Evolutionary conservation across 2,888 invertebrate genomes (phyloP).

Genomic region (Lycocerus yunnanus): DNA sequence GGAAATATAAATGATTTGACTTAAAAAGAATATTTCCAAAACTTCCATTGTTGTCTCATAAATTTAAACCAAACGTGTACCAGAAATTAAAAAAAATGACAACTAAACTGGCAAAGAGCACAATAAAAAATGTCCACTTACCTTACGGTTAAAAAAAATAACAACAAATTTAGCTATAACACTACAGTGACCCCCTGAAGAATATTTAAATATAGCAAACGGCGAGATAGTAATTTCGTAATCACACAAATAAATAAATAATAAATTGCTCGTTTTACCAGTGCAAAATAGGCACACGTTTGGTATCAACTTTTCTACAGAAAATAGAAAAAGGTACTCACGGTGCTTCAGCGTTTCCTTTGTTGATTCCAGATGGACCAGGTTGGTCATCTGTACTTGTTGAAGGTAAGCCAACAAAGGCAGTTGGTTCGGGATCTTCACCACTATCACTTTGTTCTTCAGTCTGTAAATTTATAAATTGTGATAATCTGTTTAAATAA

Average conservation of each 20-base stretch:
- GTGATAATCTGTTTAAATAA: background rate
- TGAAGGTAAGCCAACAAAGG: constrained; percentile 47
- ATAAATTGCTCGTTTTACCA: background rate
- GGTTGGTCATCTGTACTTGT: constrained; percentile 52
- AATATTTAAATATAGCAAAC: background rate
- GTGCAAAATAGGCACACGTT: constrained; percentile 7
- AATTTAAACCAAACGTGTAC: background rate
- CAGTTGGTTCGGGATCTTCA: constrained; percentile 44
- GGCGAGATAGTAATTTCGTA: background rate
- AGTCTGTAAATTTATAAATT: constrained; percentile 39
- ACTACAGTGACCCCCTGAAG: background rate
- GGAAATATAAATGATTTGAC: background rate
- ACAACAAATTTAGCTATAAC: background rate
- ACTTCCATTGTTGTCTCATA: background rate
- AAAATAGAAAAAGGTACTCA: constrained; percentile 46
- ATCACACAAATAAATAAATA: background rate
- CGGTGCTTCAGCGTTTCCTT: constrained; percentile 51
- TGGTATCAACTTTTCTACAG: constrained; percentile 23
- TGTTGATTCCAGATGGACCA: constrained; percentile 54
- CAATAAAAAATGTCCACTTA: constrained; percentile 1
- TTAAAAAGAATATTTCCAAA: background rate
- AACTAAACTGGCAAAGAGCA: background rate
- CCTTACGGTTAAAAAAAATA: background rate
- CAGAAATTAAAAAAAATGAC: background rate
- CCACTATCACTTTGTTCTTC: constrained; percentile 51